These are phyloP conservation scores for Linurgus olivaceus DNA, from an alignment of 2,797 vertebrate species.

Conservation along the genomic window DNA sequence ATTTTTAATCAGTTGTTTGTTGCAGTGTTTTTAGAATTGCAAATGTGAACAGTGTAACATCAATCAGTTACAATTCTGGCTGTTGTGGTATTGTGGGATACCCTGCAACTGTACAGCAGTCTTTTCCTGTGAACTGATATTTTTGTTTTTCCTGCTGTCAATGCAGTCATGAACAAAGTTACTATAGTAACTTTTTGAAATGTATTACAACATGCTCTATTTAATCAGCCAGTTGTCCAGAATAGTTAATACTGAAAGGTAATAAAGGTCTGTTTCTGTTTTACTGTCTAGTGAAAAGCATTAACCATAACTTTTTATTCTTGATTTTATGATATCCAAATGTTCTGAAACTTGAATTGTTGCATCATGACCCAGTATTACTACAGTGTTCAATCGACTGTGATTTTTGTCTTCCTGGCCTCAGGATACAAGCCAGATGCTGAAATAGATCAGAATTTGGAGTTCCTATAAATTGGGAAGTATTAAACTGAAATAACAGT, in stretches of 20 bases:
- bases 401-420: not conserved
- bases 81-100: not conserved
- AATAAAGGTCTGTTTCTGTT: not conserved
- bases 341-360: not conserved
- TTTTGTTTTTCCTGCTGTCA: not conserved
- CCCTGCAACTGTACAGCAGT: not conserved
- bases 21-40: not conserved
- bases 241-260: not conserved
- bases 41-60: not conserved
- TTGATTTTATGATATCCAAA: not conserved
- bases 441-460: not conserved
- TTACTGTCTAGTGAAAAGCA: not conserved
- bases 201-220: not conserved
- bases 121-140: not conserved
- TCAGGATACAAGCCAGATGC: not conserved
- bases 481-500: not conserved
- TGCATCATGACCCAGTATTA: not conserved
- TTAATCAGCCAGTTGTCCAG: slow-evolving; percentile 1
- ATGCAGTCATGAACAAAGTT: not conserved
- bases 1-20: not conserved
- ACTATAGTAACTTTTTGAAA: slow-evolving; percentile 9
- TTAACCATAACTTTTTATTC: not conserved
- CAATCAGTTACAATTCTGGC: not conserved
- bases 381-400: not conserved
- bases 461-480: not conserved